These are phyloP conservation scores for Branchellion lobata DNA, from an alignment of 2,888 invertebrate species.

Conservation along the genomic window DNA sequence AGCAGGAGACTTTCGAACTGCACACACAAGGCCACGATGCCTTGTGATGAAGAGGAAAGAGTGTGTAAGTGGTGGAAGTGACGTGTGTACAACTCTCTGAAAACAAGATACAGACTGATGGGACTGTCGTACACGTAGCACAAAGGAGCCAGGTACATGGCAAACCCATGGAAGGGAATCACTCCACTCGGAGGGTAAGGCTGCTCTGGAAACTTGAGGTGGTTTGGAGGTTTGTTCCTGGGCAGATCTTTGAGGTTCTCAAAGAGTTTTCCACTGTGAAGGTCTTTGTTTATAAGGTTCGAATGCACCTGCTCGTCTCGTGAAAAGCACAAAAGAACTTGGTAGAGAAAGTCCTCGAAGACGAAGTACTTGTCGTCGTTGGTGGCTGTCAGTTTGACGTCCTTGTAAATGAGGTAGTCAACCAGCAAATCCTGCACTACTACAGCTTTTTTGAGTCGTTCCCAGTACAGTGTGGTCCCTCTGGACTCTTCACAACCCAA, in stretches of 20 bases:
- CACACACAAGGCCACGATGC: slow-evolving; percentile 83
- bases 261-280: slow-evolving; percentile 72
- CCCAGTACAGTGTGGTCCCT: slow-evolving; percentile 69
- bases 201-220: slow-evolving; percentile 64
- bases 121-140: slow-evolving; percentile 90
- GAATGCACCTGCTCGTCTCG: slow-evolving; percentile 71
- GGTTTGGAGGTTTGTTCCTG: too few relatives aligned
- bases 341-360: slow-evolving; percentile 90
- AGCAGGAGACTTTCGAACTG: slow-evolving; percentile 85
- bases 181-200: slow-evolving; percentile 89
- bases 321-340: slow-evolving; percentile 82
- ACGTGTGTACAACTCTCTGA: slow-evolving; percentile 83
- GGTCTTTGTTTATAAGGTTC: slow-evolving; percentile 50
- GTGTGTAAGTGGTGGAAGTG: slow-evolving; percentile 90
- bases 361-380: slow-evolving; percentile 98
- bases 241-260: slow-evolving; percentile 65
- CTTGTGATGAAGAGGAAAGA: slow-evolving; percentile 79
- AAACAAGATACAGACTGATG: slow-evolving; percentile 81
- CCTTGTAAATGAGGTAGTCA: slow-evolving; percentile 91
- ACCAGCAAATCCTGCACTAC: slow-evolving; percentile 86
- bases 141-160: slow-evolving; percentile 94
- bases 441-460: slow-evolving; percentile 77
- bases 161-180: slow-evolving; percentile 93
- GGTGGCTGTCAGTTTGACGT: slow-evolving; percentile 89
- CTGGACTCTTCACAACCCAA: slow-evolving; percentile 70